Conservation (phyloP, 2,888 invertebrate species). For the Andricus quercusramuli region DNA sequence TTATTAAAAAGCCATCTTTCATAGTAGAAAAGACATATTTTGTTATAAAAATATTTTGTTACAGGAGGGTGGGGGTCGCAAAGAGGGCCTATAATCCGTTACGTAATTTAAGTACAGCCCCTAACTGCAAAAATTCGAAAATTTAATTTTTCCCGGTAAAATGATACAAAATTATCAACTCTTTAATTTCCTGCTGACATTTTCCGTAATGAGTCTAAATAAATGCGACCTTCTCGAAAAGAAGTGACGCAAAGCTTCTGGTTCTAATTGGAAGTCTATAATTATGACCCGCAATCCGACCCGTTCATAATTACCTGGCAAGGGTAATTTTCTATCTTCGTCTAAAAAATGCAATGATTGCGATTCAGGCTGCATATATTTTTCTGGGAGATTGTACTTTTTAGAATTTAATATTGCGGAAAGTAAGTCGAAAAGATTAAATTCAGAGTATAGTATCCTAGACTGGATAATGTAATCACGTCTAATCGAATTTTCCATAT, state of each 20-base stretch:
- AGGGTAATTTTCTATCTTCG: conserved; percentile 71
- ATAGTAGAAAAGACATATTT: too few species aligned
- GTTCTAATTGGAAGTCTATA: conserved; percentile 46
- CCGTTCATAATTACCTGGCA: conserved; percentile 67
- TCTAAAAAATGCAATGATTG: conserved; percentile 45
- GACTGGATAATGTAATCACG: neutral
- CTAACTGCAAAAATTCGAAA: too few species aligned
- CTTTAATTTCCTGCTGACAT: neutral
- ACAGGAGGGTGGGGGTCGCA: too few species aligned
- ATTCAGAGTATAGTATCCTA: neutral
- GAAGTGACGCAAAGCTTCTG: neutral
- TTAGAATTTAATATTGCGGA: neutral
- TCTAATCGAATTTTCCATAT: conserved; percentile 55
- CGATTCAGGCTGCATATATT: too few species aligned
- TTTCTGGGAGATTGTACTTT: too few species aligned
- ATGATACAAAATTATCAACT: neutral
- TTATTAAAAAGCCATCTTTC: too few species aligned
- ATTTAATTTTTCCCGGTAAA: neutral
- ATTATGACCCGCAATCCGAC: conserved; percentile 62
- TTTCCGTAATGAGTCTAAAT: conserved; percentile 2
- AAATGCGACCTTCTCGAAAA: neutral
- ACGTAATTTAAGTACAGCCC: too few species aligned
- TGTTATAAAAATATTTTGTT: too few species aligned
- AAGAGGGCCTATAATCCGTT: too few species aligned
- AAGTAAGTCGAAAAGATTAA: neutral